Evolutionary conservation across 2,113 vertebrate genomes (phyloP).

Genomic region (rat (Rattus norvegicus)): GRCr8 NC_086026.1:129199001-129199500

Average conservation of each 20-base stretch:
- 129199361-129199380: neutral
- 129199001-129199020: neutral
- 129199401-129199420: neutral
- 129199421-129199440: neutral
- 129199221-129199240: neutral
- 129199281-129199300: neutral
- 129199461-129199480: neutral
- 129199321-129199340: neutral
- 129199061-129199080: neutral
- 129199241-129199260: neutral
- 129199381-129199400: neutral
- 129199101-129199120: neutral
- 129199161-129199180: neutral
- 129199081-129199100: neutral
- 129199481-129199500: neutral
- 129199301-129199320: neutral
- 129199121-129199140: neutral
- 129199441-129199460: neutral
- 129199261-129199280: constrained; percentile 11
- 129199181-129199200: neutral
- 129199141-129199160: neutral
- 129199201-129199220: neutral
- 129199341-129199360: neutral
- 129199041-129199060: neutral
- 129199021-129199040: neutral